These are phyloP conservation scores for Drosophila multiciliata DNA, from an alignment of 2,888 invertebrate genomes.

Conservation along the genomic window DNA sequence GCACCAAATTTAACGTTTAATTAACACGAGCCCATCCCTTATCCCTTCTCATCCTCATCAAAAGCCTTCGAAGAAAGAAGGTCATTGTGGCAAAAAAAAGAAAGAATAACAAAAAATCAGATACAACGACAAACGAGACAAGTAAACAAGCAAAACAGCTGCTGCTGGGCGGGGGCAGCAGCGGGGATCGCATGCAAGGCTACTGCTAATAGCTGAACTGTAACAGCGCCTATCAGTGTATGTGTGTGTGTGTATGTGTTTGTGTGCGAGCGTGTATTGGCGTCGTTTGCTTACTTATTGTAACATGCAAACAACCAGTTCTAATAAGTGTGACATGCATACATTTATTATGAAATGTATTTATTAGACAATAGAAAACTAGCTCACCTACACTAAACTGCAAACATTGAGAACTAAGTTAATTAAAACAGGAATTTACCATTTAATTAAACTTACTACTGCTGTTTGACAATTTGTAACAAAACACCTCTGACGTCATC, in stretches of 20 bases:
- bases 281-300: constrained; percentile 59
- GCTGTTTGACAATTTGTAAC: neutral
- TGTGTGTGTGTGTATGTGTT: constrained; percentile 32
- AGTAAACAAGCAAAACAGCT: constrained; percentile 64
- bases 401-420: constrained; percentile 11
- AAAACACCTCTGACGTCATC: constrained; percentile 34
- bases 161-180: constrained; percentile 26
- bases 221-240: constrained; percentile 42
- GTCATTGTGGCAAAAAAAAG: constrained; percentile 61
- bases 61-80: constrained; percentile 60
- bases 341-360: constrained; percentile 67
- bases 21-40: neutral
- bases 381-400: constrained; percentile 36
- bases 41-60: neutral
- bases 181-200: constrained; percentile 29
- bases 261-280: constrained; percentile 48
- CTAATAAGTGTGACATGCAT: constrained; percentile 69
- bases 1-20: constrained; percentile 33
- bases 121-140: constrained; percentile 61
- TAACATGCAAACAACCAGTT: constrained; percentile 75
- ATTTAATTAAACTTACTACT: neutral
- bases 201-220: constrained; percentile 45
- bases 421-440: neutral
- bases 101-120: constrained; percentile 30
- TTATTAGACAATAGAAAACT: constrained; percentile 13